These are phyloP conservation scores for Habroteleia sp. DNA, from an alignment of 2,888 invertebrate species.

Conservation along the genomic window DNA sequence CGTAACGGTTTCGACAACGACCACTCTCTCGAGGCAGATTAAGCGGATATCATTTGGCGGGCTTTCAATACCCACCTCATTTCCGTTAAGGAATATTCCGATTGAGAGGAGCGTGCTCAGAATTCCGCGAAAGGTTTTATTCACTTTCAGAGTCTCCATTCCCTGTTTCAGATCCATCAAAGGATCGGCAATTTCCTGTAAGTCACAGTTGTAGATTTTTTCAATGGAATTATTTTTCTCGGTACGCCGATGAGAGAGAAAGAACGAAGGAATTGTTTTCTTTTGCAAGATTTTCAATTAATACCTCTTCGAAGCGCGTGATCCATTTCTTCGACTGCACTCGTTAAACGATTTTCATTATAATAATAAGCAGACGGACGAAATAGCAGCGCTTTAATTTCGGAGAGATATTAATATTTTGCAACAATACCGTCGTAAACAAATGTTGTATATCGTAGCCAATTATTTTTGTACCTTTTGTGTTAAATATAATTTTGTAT, in stretches of 20 bases:
- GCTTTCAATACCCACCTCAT: slow-evolving; percentile 82
- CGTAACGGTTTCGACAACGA: slow-evolving; percentile 39
- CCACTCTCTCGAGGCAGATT: slow-evolving; percentile 66
- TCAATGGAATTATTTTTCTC: slow-evolving; percentile 57
- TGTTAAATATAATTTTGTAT: slow-evolving; percentile 39
- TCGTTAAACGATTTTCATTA: too few relatives aligned
- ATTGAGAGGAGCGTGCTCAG: slow-evolving; percentile 96
- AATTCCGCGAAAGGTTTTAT: slow-evolving; percentile 97
- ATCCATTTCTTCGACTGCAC: background rate
- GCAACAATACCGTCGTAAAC: too few relatives aligned
- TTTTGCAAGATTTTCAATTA: slow-evolving; percentile 39
- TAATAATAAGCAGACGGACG: too few relatives aligned
- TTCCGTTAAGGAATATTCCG: slow-evolving; percentile 97
- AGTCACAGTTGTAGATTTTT: slow-evolving; percentile 61
- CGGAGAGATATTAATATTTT: too few relatives aligned
- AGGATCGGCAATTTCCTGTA: slow-evolving; percentile 97
- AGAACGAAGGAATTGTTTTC: too few relatives aligned
- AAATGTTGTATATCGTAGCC: slow-evolving; percentile 5
- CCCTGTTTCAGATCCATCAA: slow-evolving; percentile 99
- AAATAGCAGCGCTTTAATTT: too few relatives aligned
- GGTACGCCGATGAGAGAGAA: slow-evolving; percentile 17
- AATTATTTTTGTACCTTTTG: slow-evolving; percentile 25
- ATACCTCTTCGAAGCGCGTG: background rate
- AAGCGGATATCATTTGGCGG: slow-evolving; percentile 78
- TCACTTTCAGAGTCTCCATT: slow-evolving; percentile 93